Base-by-base conservation (phyloP, 2,888 invertebrate genomes). In the Frankliniella intonsa region DNA sequence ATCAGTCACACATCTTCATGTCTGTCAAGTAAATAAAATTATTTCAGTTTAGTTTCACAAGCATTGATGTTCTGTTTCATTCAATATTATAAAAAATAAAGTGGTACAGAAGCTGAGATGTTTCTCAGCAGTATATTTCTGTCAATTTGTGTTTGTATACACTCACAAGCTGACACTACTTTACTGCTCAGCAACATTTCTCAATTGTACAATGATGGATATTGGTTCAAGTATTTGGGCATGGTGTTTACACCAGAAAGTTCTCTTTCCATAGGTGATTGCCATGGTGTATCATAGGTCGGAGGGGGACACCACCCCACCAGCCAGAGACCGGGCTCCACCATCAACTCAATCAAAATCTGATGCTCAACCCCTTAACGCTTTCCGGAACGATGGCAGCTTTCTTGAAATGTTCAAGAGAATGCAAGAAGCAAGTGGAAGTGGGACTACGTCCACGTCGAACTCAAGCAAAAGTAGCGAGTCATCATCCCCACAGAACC, bases 381-480 rank as follows among this genome's bases (percentile, higher is more conserved):
- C 92, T 0, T 95, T 95, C 86, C 95, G 94, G 86, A 97, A 97
- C 87, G 97, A 97, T 87, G 97, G 97, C 5, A 95, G 95, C 84
- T 97, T 97, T 87, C 89, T 97, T 86, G 96, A 96, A 87, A 94
- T 96, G 91, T 97, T 97, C 86, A 96, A 96, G 88, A 95, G 94
- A 87, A 93, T 96, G 94, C 94, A 95, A 86, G 93, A 93, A 84
- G 88, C 89, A 83, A 84, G 90, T 76, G 22, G 22, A 76, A 76
- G 69, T 10, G 69, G 22, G 12, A 12, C 69, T 1, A 25, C 25
- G 25, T 22, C 22, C 22, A 22, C 22, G 11, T 25, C 69, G 1
- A 76, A 25, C 25, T 25, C 25, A 9, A 76, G 12, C 69, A 76
- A 76, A 25, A 76, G 12, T 25, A 38, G 38, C 38, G 38, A 38